Evolutionary conservation across 1,140 invertebrate genomes (phyloP), one percentile per base, ranked within the genome.

Genomic region (Stegodyphus dumicola): DNA sequence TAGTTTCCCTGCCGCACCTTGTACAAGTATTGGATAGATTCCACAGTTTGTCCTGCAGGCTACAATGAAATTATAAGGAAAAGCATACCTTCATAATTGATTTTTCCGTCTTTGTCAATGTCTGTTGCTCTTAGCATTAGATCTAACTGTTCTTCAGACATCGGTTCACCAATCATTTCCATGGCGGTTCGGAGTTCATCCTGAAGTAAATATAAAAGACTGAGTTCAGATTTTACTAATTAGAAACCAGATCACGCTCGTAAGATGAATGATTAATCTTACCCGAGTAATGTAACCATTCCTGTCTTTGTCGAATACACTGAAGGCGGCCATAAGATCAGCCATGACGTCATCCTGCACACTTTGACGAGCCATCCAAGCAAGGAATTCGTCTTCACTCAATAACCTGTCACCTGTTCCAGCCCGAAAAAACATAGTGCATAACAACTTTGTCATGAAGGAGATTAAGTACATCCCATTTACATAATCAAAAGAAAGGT

Each of bases 91-190:
- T 95, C 94, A 89, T 95, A 95, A 90, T 95, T 94, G 88, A 95
- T 95, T 89, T 92, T 92, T 49, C 94, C 94, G 89, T 95, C 94
- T 88, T 94, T 93, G 90, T 95, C 94, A 87, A 93, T 93, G 90
- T 95, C 94, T 5, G 94, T 94, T 77, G 94, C 92, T 85, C 92
- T 92, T 74, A 95, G 91, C 89, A 95, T 92, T 87, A 95, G 93
- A 88, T 93, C 93, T 49, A 95, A 90, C 89, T 95, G 94, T 86
- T 92, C 91, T 88, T 95, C 94, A 1, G 94, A 94, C 73, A 95
- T 92, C 3, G 92, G 92, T 90, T 95, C 94, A 53, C 94, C 94
- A 88, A 95, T 95, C 92, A 94, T 94, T 90, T 95, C 94, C 92
- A 95, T 94, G 10, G 94, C 94, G 70, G 92, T 91, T 88, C 93